Conservation (phyloP, 2,797 vertebrate genomes). For the Naso thynnoides region DNA sequence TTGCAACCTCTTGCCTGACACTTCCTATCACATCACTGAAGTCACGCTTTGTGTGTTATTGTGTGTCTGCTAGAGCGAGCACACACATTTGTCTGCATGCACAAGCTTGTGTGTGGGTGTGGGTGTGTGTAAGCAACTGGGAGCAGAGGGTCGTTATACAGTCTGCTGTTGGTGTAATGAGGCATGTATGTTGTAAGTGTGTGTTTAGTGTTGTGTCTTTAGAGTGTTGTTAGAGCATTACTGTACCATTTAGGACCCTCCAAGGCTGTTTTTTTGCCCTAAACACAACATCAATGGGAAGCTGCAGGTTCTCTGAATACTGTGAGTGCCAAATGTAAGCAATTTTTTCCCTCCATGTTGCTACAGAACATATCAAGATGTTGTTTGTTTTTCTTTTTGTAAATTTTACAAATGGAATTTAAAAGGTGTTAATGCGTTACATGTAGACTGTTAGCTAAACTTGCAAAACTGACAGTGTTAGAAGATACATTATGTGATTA, state of each 20-base stretch:
- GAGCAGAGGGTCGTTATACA: conserved; percentile 72
- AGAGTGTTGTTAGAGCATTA: conserved; percentile 68
- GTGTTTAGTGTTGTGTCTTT: conserved; percentile 69
- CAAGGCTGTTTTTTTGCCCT: conserved; percentile 30
- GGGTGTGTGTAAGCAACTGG: conserved; percentile 54
- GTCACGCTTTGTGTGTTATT: conserved; percentile 53
- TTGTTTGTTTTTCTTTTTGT: too few species aligned
- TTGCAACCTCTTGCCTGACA: conserved; percentile 86
- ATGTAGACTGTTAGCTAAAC: too few species aligned
- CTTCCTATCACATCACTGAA: conserved; percentile 84
- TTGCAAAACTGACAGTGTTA: too few species aligned
- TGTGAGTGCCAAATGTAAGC: background rate
- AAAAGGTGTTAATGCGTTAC: too few species aligned
- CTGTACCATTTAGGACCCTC: conserved; percentile 63
- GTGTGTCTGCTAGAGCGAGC: conserved; percentile 9
- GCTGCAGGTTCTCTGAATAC: background rate
- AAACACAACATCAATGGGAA: conserved; percentile 20
- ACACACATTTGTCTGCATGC: conserved; percentile 5
- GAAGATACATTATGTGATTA: too few species aligned
- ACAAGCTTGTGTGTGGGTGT: conserved; percentile 3
- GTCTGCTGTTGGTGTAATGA: conserved; percentile 78
- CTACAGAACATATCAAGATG: background rate
- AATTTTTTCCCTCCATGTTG: background rate
- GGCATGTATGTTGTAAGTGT: conserved; percentile 76
- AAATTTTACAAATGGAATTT: too few species aligned